phyloP scores from a whole-genome alignment of 2,888 invertebrate species.

The Hirudinaria manillensis region DNA sequence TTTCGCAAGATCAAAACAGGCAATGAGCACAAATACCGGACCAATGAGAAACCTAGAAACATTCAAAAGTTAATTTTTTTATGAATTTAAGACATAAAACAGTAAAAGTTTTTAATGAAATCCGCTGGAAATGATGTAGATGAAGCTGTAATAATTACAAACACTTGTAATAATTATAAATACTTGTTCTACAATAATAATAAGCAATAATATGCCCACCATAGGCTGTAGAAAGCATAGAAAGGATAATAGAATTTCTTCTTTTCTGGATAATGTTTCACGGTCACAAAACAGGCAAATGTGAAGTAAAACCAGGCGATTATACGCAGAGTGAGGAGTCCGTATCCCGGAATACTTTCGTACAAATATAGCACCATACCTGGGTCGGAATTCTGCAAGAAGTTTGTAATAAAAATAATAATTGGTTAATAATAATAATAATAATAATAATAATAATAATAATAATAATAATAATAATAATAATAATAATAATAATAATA shows the following conservation, averaged over 20 bases:
- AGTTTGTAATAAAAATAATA: constrained; percentile 14
- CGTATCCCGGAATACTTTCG: constrained; percentile 83
- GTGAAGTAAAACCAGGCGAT: constrained; percentile 77
- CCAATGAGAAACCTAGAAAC: constrained; percentile 69
- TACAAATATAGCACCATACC: constrained; percentile 82
- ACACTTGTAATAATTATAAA: background rate
- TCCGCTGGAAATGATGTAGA: too few relatives aligned
- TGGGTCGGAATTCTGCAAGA: constrained; percentile 73
- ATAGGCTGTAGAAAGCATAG: constrained; percentile 72
- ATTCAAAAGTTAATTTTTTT: constrained; percentile 34
- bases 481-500: background rate
- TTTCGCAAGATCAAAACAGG: constrained; percentile 72
- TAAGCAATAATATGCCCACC: constrained; percentile 57
- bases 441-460: background rate
- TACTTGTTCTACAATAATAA: background rate
- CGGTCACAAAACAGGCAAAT: constrained; percentile 66
- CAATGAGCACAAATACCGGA: constrained; percentile 70
- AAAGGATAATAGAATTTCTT: constrained; percentile 76
- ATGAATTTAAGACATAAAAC: background rate
- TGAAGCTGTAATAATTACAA: too few relatives aligned
- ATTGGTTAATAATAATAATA: constrained; percentile 11
- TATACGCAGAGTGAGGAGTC: constrained; percentile 67
- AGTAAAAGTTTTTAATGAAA: background rate
- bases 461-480: background rate
- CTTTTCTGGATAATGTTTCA: constrained; percentile 77